Base-by-base conservation (phyloP, 1,140 invertebrate species). In the Triops cancriformis region DNA sequence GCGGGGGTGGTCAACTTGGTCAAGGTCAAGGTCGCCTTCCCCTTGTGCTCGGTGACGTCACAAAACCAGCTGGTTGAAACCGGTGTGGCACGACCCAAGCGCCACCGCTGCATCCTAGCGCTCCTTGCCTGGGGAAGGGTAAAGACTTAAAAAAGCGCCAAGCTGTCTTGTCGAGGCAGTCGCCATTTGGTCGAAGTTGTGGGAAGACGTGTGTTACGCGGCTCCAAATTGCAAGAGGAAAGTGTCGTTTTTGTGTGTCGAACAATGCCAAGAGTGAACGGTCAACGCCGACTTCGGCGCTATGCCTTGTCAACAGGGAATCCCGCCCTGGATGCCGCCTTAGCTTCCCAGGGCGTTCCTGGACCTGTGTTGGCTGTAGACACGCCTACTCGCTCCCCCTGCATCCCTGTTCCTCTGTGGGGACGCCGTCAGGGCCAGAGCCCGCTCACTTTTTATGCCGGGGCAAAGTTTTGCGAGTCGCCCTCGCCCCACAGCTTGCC, bases 391-490 rank as follows among this genome's bases (percentile, higher is more conserved):
- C 75, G 64, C 26, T 64, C 75, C 1, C 27, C 64, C 28, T 43
- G 42, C 75, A 76, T 76, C 64, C 75, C 75, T 51, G 75, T 51
- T 5, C 64, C 75, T 27, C 27, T 26, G 43, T 27, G 26, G 28
- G 64, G 75, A 43, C 10, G 75, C 14, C 75, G 75, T 41, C 64
- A 76, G 28, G 75, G 51, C 23, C 73, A 78, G 43, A 42, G 72
- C 64, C 73, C 51, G 10, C 51, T 14, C 51, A 64, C 51, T 76
- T 87, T 85, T 78, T 90, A 89, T 81, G 89, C 89, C 73, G 89
- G 88, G 79, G 88, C 88, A 11, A 89, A 89, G 80, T 89, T 89
- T 80, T 88, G 86, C 37, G 88, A 89, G 76, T 87, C 89, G 45
- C 89, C 89, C 7, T 87, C 88, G 31, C 88, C 89, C 5, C 85